Conservation (phyloP, 2,113 vertebrate genomes). For the Pseudopodoces humilis region DNA sequence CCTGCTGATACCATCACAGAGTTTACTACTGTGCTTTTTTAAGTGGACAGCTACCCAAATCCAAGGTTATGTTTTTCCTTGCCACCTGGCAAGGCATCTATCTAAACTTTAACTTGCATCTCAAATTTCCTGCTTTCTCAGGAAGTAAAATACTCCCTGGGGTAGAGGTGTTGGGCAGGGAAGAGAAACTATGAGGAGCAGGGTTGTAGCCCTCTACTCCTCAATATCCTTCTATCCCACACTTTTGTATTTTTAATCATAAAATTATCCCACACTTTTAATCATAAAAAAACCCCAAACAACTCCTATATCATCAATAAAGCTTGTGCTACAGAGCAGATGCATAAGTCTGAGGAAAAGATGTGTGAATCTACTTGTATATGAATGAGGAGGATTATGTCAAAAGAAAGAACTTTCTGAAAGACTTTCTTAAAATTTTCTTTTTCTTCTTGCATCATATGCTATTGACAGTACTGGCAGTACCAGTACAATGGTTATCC, state of each 20-base stretch:
- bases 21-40: neutral
- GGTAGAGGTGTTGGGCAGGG: neutral
- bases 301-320: neutral
- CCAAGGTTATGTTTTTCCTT: neutral
- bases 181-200: neutral
- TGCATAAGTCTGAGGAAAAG: neutral
- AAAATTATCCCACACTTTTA: neutral
- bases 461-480: neutral
- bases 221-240: neutral
- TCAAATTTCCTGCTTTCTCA: neutral
- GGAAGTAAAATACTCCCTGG: neutral
- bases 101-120: neutral
- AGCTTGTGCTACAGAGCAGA: neutral
- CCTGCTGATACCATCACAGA: neutral
- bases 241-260: neutral
- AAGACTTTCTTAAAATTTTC: neutral
- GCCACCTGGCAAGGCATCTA: neutral
- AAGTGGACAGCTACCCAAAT: neutral
- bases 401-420: neutral
- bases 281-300: fast-evolving
- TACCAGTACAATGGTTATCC: neutral
- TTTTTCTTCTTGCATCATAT: neutral
- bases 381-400: neutral
- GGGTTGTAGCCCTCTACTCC: neutral
- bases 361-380: neutral